phyloP scores from a whole-genome alignment of 2,888 invertebrate genomes.

The Ormyrus rosae region DNA sequence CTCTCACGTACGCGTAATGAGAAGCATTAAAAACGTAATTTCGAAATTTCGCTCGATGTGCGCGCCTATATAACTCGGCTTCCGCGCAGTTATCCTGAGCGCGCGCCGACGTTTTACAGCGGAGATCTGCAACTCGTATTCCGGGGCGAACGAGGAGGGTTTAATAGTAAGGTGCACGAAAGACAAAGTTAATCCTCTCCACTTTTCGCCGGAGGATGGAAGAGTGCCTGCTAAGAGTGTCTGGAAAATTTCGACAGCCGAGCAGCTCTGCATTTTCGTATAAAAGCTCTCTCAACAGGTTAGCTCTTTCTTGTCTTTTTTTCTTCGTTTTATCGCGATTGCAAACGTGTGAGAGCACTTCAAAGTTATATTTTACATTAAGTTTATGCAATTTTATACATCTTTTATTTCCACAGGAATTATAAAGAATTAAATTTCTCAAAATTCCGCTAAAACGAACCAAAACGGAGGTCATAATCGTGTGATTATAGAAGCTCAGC shows the following conservation, averaged over 20 bases:
- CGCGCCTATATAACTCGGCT: constrained; percentile 1
- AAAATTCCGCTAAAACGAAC: no score
- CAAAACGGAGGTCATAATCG: no score
- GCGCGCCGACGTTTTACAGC: not conserved
- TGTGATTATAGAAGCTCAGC: no score
- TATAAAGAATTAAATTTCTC: no score
- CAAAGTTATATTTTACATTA: no score
- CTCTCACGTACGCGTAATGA: not conserved
- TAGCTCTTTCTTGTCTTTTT: constrained; percentile 56
- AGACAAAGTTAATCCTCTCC: constrained; percentile 13
- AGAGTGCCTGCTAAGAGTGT: constrained; percentile 50
- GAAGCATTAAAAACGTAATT: constrained; percentile 24
- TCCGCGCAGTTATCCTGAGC: not conserved
- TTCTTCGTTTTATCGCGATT: constrained; percentile 14
- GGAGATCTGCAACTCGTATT: not conserved
- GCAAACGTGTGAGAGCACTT: not conserved
- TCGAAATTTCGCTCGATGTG: constrained; percentile 8
- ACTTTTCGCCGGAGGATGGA: not conserved
- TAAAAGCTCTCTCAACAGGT: constrained; percentile 68
- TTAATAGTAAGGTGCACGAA: not conserved
- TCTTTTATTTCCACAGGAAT: no score
- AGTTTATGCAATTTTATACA: no score
- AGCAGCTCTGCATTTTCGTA: not conserved
- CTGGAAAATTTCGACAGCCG: constrained; percentile 68
- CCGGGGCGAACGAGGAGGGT: not conserved